Conservation (phyloP, 35 echinoderm and acorn worm genomes). For the Apostichopus japonicus region DNA sequence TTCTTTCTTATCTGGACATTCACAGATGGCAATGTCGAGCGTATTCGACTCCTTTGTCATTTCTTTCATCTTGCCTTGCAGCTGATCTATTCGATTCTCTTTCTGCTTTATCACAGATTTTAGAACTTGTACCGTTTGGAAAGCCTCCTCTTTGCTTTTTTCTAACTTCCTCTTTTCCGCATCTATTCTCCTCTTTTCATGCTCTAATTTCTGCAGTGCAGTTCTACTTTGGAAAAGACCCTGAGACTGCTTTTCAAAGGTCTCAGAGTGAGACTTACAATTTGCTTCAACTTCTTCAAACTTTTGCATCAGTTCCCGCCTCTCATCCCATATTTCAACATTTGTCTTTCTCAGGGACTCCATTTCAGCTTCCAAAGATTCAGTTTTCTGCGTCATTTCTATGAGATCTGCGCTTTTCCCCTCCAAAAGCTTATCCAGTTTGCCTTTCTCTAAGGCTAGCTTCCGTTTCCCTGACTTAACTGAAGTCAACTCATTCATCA, state of each 20-base stretch:
- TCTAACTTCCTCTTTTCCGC: conserved; percentile 20
- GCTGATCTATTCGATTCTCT: conserved; percentile 52
- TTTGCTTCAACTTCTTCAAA: conserved; percentile 12
- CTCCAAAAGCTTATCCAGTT: background rate
- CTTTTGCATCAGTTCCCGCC: conserved; percentile 37
- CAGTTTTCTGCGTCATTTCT: conserved; percentile 6
- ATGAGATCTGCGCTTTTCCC: background rate
- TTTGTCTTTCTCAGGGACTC: conserved; percentile 28
- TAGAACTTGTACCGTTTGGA: conserved; percentile 42
- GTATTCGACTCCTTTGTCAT: conserved; percentile 10
- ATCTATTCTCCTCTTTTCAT: background rate
- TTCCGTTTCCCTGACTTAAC: conserved; percentile 6
- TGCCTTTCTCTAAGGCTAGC: background rate
- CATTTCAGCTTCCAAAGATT: background rate
- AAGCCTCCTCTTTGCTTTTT: conserved; percentile 48
- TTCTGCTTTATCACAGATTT: conserved; percentile 54
- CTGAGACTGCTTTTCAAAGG: background rate
- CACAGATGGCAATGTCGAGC: background rate
- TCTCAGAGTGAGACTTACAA: background rate
- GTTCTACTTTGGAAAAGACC: background rate
- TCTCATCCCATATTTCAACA: conserved; percentile 48
- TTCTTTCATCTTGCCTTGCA: conserved; percentile 44
- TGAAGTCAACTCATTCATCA: background rate
- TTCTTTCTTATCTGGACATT: conserved; percentile 23
- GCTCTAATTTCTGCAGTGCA: background rate